Percentiles rank a stretch among this genome's conserved stretches.
These are phyloP conservation scores for Drosophila ercepeae DNA, from an alignment of 1,140 invertebrate genomes.

Conservation along the genomic window DNA sequence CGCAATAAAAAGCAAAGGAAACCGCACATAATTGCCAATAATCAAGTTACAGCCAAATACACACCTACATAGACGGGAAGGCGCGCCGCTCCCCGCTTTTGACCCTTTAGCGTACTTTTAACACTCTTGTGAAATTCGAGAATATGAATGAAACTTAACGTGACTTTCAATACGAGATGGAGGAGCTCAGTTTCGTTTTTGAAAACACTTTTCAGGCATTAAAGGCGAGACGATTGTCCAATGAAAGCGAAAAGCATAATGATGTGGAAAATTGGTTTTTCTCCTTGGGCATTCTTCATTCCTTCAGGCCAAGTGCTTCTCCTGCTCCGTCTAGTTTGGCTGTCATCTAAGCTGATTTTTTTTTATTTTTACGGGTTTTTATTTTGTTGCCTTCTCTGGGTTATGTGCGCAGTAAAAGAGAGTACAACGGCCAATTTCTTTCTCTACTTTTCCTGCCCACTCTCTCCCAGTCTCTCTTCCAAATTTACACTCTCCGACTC, in stretches of 20 bases:
- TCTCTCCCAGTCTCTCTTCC: not conserved
- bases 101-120: slow-evolving; percentile 25
- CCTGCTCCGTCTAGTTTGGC: slow-evolving; percentile 18
- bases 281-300: slow-evolving; percentile 18
- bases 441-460: not conserved
- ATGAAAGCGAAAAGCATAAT: slow-evolving; percentile 75
- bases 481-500: slow-evolving; percentile 21
- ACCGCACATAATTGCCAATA: slow-evolving; percentile 74
- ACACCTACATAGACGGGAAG: slow-evolving; percentile 1
- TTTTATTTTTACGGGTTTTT: slow-evolving; percentile 40
- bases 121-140: not conserved
- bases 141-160: slow-evolving; percentile 19
- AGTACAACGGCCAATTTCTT: slow-evolving; percentile 9
- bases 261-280: slow-evolving; percentile 77
- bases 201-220: slow-evolving; percentile 18
- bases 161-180: not conserved
- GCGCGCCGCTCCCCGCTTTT: slow-evolving; percentile 33
- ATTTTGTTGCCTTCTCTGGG: slow-evolving; percentile 78
- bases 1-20: slow-evolving; percentile 44
- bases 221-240: slow-evolving; percentile 28
- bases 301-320: slow-evolving; percentile 32
- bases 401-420: slow-evolving; percentile 68
- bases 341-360: slow-evolving; percentile 29
- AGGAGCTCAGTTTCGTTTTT: slow-evolving; percentile 9
- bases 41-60: slow-evolving; percentile 49